Base-by-base conservation (phyloP, 2,888 invertebrate species). In the Drosophila anceps region DNA sequence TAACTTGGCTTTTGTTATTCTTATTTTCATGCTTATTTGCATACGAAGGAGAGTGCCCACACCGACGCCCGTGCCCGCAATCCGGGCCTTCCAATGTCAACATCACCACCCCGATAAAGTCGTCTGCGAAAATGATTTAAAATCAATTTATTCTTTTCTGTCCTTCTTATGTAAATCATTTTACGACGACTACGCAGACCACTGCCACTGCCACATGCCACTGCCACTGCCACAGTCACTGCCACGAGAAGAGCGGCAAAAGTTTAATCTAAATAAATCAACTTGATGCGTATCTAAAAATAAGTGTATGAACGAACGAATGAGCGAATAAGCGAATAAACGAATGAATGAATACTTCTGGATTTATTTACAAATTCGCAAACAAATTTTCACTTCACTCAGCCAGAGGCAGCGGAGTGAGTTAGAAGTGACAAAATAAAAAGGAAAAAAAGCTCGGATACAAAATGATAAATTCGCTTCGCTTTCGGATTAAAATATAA, bases 81-180 rank as follows among this genome's bases (percentile, higher is more conserved):
- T 13, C 31, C 27, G 27, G 15, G 44, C 35, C 37, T 18, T 24
- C 18, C 44, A 53, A 44, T 67, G 81, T 76, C 76, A 80, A 67
- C 80, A 69, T 66, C 62, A 33, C 55, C 65, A 35, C 62, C 60
- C 44, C 69, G 57, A 53, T 72, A 71, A 69, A 73, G 67, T 73
- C 63, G 73, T 74, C 84, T 83, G 85, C 74, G 82, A 84, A 90
- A 90, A 88, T 90, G 91, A 91, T 91, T 90, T 91, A 90, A 91
- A 90, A 90, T 90, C 90, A 90, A 90, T 90, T 90, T 90, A 90
- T 84, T 88, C 90, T 83, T 82, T 90, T 86, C 84, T 84, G 83
- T 78, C 81, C 78, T 83, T 88, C 88, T 84, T 89, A 88, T 90
- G 90, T 81, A 90, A 91, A 90, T 90, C 90, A 90, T 89, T 85